A percentile compares a stretch with the other conserved stretches of the same genome.
These are phyloP conservation scores for Nomada hirtipes DNA, from an alignment of 2,888 invertebrate genomes.

Conservation along the genomic window DNA sequence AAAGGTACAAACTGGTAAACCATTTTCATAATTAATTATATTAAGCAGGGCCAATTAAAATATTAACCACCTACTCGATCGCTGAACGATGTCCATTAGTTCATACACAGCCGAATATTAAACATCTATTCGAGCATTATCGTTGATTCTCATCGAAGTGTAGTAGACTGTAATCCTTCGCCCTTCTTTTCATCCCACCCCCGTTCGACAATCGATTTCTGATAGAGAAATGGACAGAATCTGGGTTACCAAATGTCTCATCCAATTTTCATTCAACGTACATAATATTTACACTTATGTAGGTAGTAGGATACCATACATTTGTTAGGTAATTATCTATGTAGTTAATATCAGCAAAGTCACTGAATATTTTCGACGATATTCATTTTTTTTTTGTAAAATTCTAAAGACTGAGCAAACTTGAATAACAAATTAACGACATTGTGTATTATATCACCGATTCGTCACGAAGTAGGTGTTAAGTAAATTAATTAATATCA, in stretches of 20 bases:
- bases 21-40: background rate
- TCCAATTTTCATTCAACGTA: background rate
- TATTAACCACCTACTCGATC: background rate
- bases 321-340: no score
- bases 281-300: no score
- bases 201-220: constrained; percentile 36
- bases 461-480: no score
- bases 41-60: background rate
- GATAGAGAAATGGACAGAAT: constrained; percentile 1
- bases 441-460: no score
- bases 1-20: background rate
- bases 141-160: constrained; percentile 2
- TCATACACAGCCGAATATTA: constrained; percentile 1
- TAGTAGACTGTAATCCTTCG: constrained; percentile 18
- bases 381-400: no score
- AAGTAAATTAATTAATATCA: no score
- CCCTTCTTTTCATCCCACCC: background rate
- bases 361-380: no score
- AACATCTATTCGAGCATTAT: constrained; percentile 11
- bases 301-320: no score
- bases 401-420: no score
- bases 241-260: background rate
- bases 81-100: background rate
- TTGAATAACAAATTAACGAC: no score
- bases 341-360: no score